Evolutionary conservation across 2,797 vertebrate genomes (phyloP).

Genomic region (Myotis pilosus): DNA sequence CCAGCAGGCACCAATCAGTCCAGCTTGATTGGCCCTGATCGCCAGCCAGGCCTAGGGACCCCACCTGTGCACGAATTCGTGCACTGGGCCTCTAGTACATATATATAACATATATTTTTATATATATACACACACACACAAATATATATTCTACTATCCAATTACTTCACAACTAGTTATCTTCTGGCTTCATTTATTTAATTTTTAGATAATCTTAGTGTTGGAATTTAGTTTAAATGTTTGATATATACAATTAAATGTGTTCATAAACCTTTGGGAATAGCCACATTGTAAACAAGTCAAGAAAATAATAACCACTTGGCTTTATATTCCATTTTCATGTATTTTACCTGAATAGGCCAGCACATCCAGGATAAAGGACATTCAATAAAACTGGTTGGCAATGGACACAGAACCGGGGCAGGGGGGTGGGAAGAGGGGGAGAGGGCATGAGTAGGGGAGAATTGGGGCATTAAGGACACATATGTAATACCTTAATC

Average conservation of each 20-base stretch:
- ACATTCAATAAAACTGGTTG: not conserved
- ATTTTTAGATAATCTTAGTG: not conserved
- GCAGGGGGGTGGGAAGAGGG: too few species aligned
- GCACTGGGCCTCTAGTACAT: too few species aligned
- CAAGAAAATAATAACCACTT: slow-evolving; percentile 11
- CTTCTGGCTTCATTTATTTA: not conserved
- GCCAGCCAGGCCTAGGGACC: too few species aligned
- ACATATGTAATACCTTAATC: too few species aligned
- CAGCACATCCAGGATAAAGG: not conserved
- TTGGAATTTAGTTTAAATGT: slow-evolving; percentile 16
- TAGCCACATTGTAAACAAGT: slow-evolving; percentile 3
- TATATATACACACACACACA: too few species aligned
- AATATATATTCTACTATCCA: not conserved
- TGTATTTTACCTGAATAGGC: not conserved
- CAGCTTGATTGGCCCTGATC: too few species aligned
- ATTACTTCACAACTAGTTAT: not conserved
- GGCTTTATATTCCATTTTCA: slow-evolving; percentile 23
- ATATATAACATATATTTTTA: too few species aligned
- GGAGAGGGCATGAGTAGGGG: too few species aligned
- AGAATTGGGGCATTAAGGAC: too few species aligned
- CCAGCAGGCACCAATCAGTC: too few species aligned
- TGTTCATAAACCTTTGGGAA: not conserved
- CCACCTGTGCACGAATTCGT: too few species aligned
- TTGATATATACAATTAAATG: not conserved
- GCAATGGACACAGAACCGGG: too few species aligned